A percentile compares a stretch with the other conserved stretches of the same genome.
phyloP scores from a whole-genome alignment of 2,797 vertebrate species.

The Tarsius wallacei region DNA sequence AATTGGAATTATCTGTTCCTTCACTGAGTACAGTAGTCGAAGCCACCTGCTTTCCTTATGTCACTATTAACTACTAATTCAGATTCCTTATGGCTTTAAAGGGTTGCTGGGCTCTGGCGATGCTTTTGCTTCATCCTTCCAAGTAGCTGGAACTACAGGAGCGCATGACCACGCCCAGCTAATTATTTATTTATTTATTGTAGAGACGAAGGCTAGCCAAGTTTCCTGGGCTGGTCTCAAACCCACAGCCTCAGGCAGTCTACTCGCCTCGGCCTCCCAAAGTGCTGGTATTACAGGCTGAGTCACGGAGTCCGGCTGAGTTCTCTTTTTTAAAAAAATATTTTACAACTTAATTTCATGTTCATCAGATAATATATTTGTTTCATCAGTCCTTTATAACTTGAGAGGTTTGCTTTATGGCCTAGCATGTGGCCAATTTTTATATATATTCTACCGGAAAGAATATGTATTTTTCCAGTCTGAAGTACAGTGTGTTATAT shows the following conservation, averaged over 20 bases:
- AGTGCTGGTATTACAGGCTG: no score
- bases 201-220: no score
- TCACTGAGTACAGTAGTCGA: not conserved
- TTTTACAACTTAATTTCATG: not conserved
- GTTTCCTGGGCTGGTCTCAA: not conserved
- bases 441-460: not conserved
- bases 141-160: no score
- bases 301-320: no score
- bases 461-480: not conserved
- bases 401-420: not conserved
- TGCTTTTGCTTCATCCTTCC: no score
- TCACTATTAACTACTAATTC: not conserved
- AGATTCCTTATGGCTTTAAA: not conserved
- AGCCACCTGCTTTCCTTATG: not conserved
- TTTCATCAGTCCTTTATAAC: not conserved
- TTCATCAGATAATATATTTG: not conserved
- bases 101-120: not conserved
- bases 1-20: not conserved
- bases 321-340: not conserved
- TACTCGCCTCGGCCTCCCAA: no score
- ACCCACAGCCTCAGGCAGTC: not conserved
- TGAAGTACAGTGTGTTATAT: not conserved
- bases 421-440: not conserved
- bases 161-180: no score
- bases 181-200: no score